phyloP scores from a whole-genome alignment of 2,797 vertebrate genomes.

The Enteromius treurensis region DNA sequence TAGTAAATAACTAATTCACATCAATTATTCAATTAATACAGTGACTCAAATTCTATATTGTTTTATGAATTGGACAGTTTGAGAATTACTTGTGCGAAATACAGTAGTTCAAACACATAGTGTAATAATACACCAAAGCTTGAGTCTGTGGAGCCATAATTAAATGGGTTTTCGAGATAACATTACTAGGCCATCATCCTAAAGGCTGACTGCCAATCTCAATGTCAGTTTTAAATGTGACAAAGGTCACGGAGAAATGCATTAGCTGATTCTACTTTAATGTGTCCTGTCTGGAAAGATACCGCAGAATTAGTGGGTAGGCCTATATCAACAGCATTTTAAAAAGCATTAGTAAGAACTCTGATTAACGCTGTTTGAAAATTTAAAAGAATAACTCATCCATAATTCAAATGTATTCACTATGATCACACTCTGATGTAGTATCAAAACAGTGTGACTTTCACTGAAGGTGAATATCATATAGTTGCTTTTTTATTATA shows the following conservation, averaged over 20 bases:
- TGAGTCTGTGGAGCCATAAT: conserved; percentile 7
- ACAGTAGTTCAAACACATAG: not conserved
- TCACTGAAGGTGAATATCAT: not conserved
- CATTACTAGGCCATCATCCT: conserved; percentile 2
- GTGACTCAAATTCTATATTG: not conserved
- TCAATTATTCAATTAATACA: not conserved
- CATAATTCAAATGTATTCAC: not conserved
- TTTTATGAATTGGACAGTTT: not conserved
- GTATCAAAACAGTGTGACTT: not conserved
- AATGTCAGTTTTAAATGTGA: conserved; percentile 24
- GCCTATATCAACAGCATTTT: not conserved
- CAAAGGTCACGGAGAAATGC: conserved; percentile 35
- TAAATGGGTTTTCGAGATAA: conserved; percentile 38
- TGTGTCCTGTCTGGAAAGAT: conserved; percentile 1
- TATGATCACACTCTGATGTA: not conserved
- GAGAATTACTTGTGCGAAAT: not conserved
- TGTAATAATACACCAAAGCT: not conserved
- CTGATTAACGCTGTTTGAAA: not conserved
- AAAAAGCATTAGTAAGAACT: not conserved
- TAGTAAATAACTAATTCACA: not conserved
- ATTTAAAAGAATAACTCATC: not conserved
- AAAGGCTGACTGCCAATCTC: conserved; percentile 22
- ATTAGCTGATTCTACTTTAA: conserved; percentile 32
- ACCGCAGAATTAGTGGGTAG: not conserved
- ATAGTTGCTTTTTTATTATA: not conserved